Base-by-base conservation (phyloP, 2,113 vertebrate species). In the Mungos mungo region DNA sequence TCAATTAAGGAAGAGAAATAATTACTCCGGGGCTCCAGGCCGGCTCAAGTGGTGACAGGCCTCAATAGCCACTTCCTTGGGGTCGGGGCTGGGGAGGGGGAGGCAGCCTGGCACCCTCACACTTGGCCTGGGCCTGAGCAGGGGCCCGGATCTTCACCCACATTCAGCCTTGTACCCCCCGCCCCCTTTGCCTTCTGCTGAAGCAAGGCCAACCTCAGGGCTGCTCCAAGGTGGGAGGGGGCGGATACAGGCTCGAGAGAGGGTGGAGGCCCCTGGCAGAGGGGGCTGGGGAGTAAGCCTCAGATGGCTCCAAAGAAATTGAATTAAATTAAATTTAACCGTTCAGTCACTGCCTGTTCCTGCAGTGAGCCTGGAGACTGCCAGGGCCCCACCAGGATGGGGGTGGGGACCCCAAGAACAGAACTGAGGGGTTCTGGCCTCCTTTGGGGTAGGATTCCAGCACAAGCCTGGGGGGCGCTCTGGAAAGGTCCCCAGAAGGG, bases 1-100 rank as follows among this genome's bases (percentile, higher is more conserved):
- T 99, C 98, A 98, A 98, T 98, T 98, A 99, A 98, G 98, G 85
- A 96, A 69, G 90, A 98, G 97, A 98, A 99, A 98, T 98, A 99
- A 99, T 99, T 98, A 98, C 98, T 96, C 95, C 1, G 65, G 77
- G 89, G 93, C 97, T 98, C 97, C 69, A 66, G 97, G 97, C 92
- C 57, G 96, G 97, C 97, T 98, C 97, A 98, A 96, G 98, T 97
- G 96, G 93, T 93, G 98, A 97, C 95, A 52, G 84, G 97, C 94
- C 94, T 97, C 97, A 77, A 81, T n/a, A 57, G 93, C 63, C 8
- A 35, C 69, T 69, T 45, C 80, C 83, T 25, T 0, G 72, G 72
- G 25, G 57, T 7, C 19, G 21, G 21, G 57, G 57, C 18, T 21
- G 57, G 57, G 21, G 54, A 21, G 12, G 8, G 50, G 41, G 66